These are phyloP conservation scores for Hyalella azteca DNA, from an alignment of 2,888 invertebrate species.

Conservation along the genomic window DNA sequence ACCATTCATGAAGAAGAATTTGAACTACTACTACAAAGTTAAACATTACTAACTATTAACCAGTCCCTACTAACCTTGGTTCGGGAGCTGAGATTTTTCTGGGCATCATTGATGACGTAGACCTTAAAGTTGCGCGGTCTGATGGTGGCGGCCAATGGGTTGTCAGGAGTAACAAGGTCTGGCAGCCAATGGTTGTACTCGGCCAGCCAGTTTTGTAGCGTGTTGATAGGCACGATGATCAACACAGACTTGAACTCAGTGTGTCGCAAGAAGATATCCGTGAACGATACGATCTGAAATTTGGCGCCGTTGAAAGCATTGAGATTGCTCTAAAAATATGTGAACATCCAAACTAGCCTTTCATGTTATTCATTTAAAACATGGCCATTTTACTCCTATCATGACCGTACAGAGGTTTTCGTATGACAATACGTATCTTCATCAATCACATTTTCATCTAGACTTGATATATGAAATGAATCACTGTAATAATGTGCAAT, in stretches of 20 bases:
- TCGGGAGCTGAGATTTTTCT: conserved; percentile 86
- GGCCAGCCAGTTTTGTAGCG: conserved; percentile 95
- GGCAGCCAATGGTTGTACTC: conserved; percentile 99
- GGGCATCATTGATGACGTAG: conserved; percentile 83
- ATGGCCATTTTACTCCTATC: too few species aligned
- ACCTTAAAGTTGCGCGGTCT: conserved; percentile 83
- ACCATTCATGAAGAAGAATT: too few species aligned
- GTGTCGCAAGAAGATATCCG: conserved; percentile 91
- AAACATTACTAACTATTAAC: too few species aligned
- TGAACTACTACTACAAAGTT: too few species aligned
- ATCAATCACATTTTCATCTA: too few species aligned
- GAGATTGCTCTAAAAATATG: too few species aligned
- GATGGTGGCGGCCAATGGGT: conserved; percentile 70
- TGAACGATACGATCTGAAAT: conserved; percentile 83
- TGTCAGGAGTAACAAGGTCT: conserved; percentile 63
- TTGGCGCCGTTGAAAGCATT: not conserved
- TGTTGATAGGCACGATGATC: conserved; percentile 98
- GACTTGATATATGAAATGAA: too few species aligned
- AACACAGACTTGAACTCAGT: conserved; percentile 87
- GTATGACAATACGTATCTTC: too few species aligned
- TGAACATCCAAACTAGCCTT: too few species aligned
- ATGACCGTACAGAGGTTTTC: too few species aligned
- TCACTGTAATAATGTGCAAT: too few species aligned
- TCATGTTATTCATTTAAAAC: too few species aligned
- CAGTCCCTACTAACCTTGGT: not conserved